A percentile compares a stretch with the other conserved stretches of the same genome.
These are phyloP conservation scores for Sphaeramia orbicularis DNA, from an alignment of 2,797 vertebrate genomes.

Conservation along the genomic window DNA sequence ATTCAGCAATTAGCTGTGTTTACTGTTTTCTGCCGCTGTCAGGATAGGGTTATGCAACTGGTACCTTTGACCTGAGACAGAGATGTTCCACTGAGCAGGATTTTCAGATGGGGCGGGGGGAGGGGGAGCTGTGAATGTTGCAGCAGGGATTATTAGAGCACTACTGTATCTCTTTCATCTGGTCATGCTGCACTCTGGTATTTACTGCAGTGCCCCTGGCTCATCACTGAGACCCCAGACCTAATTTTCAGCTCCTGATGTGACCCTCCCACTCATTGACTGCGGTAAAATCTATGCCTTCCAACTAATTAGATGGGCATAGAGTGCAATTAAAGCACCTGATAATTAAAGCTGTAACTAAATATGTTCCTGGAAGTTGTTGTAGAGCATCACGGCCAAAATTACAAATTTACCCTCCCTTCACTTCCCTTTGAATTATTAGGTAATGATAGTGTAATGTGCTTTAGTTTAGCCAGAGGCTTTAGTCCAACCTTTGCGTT, in stretches of 20 bases:
- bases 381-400: background rate
- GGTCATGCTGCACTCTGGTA: conserved; percentile 33
- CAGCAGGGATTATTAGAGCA: conserved; percentile 58
- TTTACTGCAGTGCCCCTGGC: conserved; percentile 48
- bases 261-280: conserved; percentile 61
- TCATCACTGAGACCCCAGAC: conserved; percentile 64
- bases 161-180: conserved; percentile 66
- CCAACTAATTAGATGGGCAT: conserved; percentile 71
- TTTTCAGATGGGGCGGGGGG: conserved; percentile 23
- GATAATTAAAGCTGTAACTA: conserved; percentile 62
- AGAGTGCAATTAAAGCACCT: conserved; percentile 54
- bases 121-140: conserved; percentile 37
- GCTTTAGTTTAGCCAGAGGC: conserved; percentile 18
- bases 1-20: conserved; percentile 29
- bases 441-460: conserved; percentile 12
- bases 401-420: background rate
- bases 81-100: conserved; percentile 18
- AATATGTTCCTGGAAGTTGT: conserved; percentile 35
- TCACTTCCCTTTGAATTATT: background rate
- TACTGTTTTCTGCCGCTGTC: conserved; percentile 10
- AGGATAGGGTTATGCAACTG: conserved; percentile 33
- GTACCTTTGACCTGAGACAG: conserved; percentile 31
- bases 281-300: conserved; percentile 57
- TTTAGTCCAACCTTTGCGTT: conserved; percentile 17
- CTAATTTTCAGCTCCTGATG: conserved; percentile 69